Evolutionary conservation across 2,888 invertebrate genomes (phyloP).

Genomic region (Heteropelma amictum): DNA sequence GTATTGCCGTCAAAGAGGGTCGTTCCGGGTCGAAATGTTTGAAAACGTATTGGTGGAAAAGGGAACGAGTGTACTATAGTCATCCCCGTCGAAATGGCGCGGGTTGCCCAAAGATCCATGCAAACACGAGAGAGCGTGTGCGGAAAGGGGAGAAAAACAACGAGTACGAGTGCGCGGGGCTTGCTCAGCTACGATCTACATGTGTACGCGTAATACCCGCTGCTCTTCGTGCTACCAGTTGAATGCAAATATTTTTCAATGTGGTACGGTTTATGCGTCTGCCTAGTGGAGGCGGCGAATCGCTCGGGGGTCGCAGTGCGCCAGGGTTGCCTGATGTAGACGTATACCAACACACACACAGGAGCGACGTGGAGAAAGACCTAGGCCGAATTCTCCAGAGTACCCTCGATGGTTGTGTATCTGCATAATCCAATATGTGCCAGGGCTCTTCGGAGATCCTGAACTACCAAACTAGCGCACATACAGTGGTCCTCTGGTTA

Average conservation of each 20-base stretch:
- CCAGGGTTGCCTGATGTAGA: constrained; percentile 45
- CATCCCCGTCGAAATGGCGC: constrained; percentile 29
- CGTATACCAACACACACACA: too few relatives aligned
- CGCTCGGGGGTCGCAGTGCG: constrained; percentile 23
- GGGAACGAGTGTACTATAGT: constrained; percentile 21
- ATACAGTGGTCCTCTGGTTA: constrained; percentile 10
- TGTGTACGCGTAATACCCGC: constrained; percentile 17
- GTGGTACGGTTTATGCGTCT: constrained; percentile 34
- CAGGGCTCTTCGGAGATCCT: constrained; percentile 56
- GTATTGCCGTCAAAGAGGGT: not conserved
- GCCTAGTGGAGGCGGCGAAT: constrained; percentile 28
- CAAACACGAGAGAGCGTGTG: constrained; percentile 66
- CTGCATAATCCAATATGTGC: constrained; percentile 74
- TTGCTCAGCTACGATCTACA: constrained; percentile 22
- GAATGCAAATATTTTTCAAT: constrained; percentile 71
- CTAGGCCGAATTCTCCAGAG: constrained; percentile 59
- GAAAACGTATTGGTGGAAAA: constrained; percentile 50
- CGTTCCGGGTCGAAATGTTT: constrained; percentile 32
- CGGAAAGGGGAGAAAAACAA: constrained; percentile 61
- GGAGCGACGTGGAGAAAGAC: constrained; percentile 14
- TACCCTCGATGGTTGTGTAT: constrained; percentile 62
- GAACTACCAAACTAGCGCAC: constrained; percentile 36
- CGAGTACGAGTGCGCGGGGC: constrained; percentile 58
- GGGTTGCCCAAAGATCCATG: constrained; percentile 63
- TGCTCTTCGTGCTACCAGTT: constrained; percentile 61